Percentiles rank a stretch among this genome's conserved stretches.
These are phyloP conservation scores for Empidonax alnorum DNA, from an alignment of 2,113 vertebrate species.

Conservation along the genomic window DNA sequence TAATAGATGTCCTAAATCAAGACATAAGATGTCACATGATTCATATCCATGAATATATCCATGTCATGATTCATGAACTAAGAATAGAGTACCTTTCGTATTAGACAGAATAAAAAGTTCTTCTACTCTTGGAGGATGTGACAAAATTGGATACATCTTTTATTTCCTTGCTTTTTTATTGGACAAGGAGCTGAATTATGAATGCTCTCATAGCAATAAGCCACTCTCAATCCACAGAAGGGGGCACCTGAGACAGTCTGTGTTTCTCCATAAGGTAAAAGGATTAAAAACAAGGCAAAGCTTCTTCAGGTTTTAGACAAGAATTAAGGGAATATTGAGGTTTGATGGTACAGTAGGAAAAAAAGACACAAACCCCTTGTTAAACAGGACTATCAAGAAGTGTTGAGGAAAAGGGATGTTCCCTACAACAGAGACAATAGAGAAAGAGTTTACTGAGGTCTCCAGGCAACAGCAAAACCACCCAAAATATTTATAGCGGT, in stretches of 20 bases:
- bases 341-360: background rate
- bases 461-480: background rate
- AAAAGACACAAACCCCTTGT: background rate
- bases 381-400: background rate
- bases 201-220: background rate
- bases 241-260: background rate
- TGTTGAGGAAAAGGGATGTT: background rate
- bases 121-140: background rate
- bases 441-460: background rate
- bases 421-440: background rate
- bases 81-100: background rate
- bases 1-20: background rate
- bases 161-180: background rate
- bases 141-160: background rate
- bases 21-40: background rate
- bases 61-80: background rate
- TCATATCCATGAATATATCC: background rate
- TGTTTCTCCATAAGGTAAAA: background rate
- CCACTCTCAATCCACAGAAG: background rate
- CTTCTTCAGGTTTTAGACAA: background rate
- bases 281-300: background rate
- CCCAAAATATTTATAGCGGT: background rate
- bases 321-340: background rate
- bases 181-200: background rate
- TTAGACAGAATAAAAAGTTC: background rate